A percentile compares a stretch with the other conserved stretches of the same genome.
Evolutionary conservation across 1,140 invertebrate species (phyloP).

Genomic region (Reticulitermes speratus): DNA sequence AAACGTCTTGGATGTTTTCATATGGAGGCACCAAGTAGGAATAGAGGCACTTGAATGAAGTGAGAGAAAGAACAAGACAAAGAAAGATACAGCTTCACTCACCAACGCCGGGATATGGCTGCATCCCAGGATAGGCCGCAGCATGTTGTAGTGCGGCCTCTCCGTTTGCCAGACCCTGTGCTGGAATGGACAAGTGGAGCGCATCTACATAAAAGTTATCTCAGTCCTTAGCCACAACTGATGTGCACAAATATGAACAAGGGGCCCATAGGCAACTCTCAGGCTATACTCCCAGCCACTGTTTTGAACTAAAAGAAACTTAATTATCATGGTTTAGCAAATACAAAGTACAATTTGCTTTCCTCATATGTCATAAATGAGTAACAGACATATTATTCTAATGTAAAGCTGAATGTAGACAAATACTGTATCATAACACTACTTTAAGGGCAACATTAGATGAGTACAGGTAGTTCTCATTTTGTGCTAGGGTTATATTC

Average conservation of each 20-base stretch:
- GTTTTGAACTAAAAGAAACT: neutral
- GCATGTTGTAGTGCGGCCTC: conserved; percentile 83
- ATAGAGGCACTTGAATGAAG: neutral
- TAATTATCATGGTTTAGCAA: too few relatives aligned
- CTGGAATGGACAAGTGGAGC: conserved; percentile 76
- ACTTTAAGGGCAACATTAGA: too few relatives aligned
- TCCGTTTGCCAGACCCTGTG: conserved; percentile 84
- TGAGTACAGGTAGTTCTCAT: too few relatives aligned
- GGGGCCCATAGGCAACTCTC: too few relatives aligned
- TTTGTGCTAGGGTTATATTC: too few relatives aligned
- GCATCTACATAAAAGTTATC: conserved; percentile 61
- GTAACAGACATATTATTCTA: too few relatives aligned
- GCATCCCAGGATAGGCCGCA: conserved; percentile 78
- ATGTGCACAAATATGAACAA: neutral
- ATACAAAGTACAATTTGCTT: too few relatives aligned
- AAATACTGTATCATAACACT: too few relatives aligned
- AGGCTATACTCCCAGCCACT: neutral
- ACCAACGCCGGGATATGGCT: conserved; percentile 89
- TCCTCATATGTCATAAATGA: too few relatives aligned
- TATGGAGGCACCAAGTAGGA: neutral
- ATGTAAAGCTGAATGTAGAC: too few relatives aligned
- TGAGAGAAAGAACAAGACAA: neutral
- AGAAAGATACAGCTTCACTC: conserved; percentile 52
- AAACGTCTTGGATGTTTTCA: neutral
- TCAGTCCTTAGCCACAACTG: conserved; percentile 47